Base-by-base conservation (phyloP, 2,797 vertebrate genomes). In the Pipistrellus pygmaeus region DNA sequence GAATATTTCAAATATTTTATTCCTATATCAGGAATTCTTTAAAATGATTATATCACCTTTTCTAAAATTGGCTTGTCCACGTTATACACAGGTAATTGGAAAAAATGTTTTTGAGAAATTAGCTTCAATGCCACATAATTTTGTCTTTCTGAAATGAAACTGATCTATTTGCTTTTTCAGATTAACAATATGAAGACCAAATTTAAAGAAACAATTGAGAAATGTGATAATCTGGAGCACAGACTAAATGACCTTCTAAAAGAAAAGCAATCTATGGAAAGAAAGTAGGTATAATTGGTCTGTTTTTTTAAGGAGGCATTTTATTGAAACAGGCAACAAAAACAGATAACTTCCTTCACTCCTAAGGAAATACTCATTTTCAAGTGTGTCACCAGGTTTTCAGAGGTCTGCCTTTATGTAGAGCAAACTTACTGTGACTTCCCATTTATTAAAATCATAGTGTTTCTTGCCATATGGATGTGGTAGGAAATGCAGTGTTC, bases 121-220 rank as follows among this genome's bases (percentile, higher is more conserved):
- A 73, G 23, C 30, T n/a, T 0, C 73, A 93, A 89, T 88, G 0
- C n/a, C 88, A 12, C 17, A 18, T 77, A 88, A 96, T 93, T 97
- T 96, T 97, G 85, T 72, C 88, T 55, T 80, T 93, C 77, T 96
- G 95, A 97, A 96, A 95, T 55, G 66, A 83, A 88, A 30, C n/a
- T 93, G 93, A 97, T 96, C 27, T 85, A 14, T 97, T 97, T 98
- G 86, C 85, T 96, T 95, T 97, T 97, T 88, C 98, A 99, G 99
- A 99, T 99, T 96, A 99, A 98, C 98, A 99, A 99, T 98, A 99
- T 99, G 99, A 99, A 99, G 98, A 98, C 98, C 12, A 99, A 99
- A 95, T 99, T 99, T 97, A 99, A 99, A 98, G 99, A 99, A 98
- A 99, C 99, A 2, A 98, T 99, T 97, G 99, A 99, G 97, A 99